These are phyloP conservation scores for Acrobasis repandana DNA, from an alignment of 2,888 invertebrate genomes.

Conservation along the genomic window DNA sequence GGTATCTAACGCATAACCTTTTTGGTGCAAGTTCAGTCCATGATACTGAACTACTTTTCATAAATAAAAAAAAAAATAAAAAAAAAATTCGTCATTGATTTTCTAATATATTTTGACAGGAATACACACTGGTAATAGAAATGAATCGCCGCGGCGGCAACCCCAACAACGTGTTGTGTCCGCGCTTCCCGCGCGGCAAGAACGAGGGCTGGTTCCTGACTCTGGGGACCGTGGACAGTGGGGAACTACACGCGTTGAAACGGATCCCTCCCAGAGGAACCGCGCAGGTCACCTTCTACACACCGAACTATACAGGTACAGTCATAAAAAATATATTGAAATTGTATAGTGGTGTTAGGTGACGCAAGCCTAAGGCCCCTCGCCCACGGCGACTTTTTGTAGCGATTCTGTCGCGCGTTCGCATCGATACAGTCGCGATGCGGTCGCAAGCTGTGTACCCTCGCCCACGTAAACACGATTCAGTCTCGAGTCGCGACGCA, in stretches of 20 bases:
- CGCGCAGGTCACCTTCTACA: slow-evolving; percentile 61
- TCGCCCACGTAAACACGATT: too few species aligned
- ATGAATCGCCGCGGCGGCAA: slow-evolving; percentile 79
- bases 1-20: too few species aligned
- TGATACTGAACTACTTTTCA: too few species aligned
- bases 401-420: too few species aligned
- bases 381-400: too few species aligned
- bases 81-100: too few species aligned
- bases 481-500: too few species aligned
- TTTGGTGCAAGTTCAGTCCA: too few species aligned
- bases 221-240: slow-evolving; percentile 87
- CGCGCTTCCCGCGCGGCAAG: slow-evolving; percentile 95
- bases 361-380: too few species aligned
- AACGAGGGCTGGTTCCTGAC: slow-evolving; percentile 98
- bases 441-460: too few species aligned
- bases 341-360: too few species aligned
- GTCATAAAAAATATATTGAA: background rate
- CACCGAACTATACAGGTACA: slow-evolving; percentile 58
- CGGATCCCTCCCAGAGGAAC: slow-evolving; percentile 83
- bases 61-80: background rate
- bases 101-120: slow-evolving; percentile 53
- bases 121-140: slow-evolving; percentile 86
- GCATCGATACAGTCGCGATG: too few species aligned
- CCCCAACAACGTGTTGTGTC: slow-evolving; percentile 87
- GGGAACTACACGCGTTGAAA: slow-evolving; percentile 92